Evolutionary conservation across 2,888 invertebrate species (phyloP), one percentile per base, ranked within the genome.

Genomic region (Parnassius glacialis): DNA sequence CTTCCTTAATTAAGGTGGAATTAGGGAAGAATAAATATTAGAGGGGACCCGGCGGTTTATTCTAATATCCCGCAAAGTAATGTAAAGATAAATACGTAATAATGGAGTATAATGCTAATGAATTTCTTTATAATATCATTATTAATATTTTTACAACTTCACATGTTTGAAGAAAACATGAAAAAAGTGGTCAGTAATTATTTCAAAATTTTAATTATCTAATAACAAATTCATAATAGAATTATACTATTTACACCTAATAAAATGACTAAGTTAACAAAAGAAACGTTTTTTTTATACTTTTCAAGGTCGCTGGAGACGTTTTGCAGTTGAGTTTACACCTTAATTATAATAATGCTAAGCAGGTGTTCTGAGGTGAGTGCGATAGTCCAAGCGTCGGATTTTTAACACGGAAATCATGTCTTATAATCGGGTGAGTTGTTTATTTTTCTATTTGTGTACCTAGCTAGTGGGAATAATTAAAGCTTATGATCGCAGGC

Each of bases 1-100:
- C 90, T 90, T 84, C 78, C 80, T 81, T 87, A 89, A 90, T 90
- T 88, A 86, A 85, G 79, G 78, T 78, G 70, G 78, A 82, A 88
- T 87, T 87, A 86, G 81, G 79, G 78, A 79, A 81, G 81, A 82
- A 87, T 87, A 84, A 84, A 85, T 84, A 86, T 78, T 78, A 74
- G 76, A 80, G 79, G 75, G 79, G 73, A 75, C 76, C 77, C 76
- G 74, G 73, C 73, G 68, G 69, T 69, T 67, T 74, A 75, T 79
- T 79, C 68, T 76, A 78, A 76, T 74, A 74, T 68, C 68, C 65
- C 61, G 66, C 68, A 70, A 70, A 70, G 70, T 78, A 81, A 81
- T 81, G 73, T 74, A 70, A 75, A 80, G 77, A 83, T 85, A 85
- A 84, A 80, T 80, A 80, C 76, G 75, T 81, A 80, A 84, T 85